Evolutionary conservation across 2,113 vertebrate species (phyloP).

Genomic region (Etia nguti): DNA sequence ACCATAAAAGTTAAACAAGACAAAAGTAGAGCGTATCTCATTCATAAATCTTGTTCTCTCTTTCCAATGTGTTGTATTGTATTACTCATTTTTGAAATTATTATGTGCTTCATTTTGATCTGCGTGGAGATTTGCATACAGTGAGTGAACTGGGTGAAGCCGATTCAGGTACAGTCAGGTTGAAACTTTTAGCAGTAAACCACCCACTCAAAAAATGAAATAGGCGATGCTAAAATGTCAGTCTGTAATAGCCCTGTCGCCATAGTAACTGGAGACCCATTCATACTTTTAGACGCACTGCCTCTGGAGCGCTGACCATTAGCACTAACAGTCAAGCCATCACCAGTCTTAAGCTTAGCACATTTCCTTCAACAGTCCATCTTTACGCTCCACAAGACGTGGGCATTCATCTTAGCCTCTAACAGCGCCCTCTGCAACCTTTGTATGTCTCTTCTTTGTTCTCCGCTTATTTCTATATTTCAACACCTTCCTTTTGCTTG

Average conservation of each 20-base stretch:
- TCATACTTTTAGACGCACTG: conserved; percentile 17
- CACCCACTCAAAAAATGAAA: conserved; percentile 29
- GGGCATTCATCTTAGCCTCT: not conserved
- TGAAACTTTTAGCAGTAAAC: conserved; percentile 12
- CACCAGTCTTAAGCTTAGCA: not conserved
- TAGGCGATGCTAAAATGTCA: conserved; percentile 22
- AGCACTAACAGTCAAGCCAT: conserved; percentile 11
- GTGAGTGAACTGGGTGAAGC: not conserved
- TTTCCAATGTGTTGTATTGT: not conserved
- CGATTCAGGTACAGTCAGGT: not conserved
- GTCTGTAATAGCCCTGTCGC: conserved; percentile 38
- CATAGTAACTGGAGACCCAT: conserved; percentile 48
- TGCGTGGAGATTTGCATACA: not conserved
- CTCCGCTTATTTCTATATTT: not conserved
- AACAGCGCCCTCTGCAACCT: not conserved
- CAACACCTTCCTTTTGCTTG: not conserved
- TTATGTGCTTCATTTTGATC: not conserved
- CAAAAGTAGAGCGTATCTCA: not conserved
- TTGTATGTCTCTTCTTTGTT: not conserved
- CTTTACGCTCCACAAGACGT: not conserved
- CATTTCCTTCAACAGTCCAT: not conserved
- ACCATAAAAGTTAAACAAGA: not conserved
- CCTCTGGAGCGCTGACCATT: conserved; percentile 37
- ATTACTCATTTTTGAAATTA: not conserved
- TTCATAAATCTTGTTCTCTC: not conserved